Evolutionary conservation across 1,140 invertebrate species (phyloP).

Genomic region (Centruroides sculpturatus): DNA sequence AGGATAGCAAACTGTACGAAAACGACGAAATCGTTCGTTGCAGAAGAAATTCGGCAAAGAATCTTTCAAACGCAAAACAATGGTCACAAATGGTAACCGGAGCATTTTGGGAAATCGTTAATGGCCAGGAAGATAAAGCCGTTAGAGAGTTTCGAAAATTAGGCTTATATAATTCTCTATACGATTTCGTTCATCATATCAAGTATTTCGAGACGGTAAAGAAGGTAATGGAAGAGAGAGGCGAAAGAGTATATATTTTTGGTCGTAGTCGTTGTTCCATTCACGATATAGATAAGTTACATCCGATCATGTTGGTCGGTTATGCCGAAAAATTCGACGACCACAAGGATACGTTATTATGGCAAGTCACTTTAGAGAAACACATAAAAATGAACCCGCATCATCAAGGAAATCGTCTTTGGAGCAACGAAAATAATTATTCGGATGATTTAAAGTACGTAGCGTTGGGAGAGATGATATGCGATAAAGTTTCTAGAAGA

Average conservation of each 20-base stretch:
- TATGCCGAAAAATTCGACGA: constrained; percentile 9
- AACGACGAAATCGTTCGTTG: neutral
- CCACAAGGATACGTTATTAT: neutral
- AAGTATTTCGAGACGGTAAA: constrained; percentile 3
- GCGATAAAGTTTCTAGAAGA: constrained; percentile 8
- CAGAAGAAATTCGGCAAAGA: neutral
- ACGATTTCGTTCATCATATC: constrained; percentile 6
- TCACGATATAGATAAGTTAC: constrained; percentile 11
- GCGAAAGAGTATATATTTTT: neutral
- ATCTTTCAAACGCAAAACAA: neutral
- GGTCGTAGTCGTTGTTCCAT: neutral
- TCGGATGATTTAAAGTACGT: neutral
- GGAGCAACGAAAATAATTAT: neutral
- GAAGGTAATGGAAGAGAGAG: neutral
- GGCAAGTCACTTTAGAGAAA: constrained; percentile 1
- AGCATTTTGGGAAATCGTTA: neutral
- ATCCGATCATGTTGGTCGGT: constrained; percentile 7
- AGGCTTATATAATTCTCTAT: constrained; percentile 1
- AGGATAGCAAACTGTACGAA: constrained; percentile 1
- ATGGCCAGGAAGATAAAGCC: neutral
- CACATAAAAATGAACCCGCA: constrained; percentile 4
- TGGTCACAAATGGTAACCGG: neutral
- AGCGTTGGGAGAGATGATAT: constrained; percentile 6
- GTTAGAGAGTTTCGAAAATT: neutral
- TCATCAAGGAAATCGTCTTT: constrained; percentile 7